phyloP scores from a whole-genome alignment of 30 jellyfish, hydroid and myxozoan species.

The Mastigias papua region DNA sequence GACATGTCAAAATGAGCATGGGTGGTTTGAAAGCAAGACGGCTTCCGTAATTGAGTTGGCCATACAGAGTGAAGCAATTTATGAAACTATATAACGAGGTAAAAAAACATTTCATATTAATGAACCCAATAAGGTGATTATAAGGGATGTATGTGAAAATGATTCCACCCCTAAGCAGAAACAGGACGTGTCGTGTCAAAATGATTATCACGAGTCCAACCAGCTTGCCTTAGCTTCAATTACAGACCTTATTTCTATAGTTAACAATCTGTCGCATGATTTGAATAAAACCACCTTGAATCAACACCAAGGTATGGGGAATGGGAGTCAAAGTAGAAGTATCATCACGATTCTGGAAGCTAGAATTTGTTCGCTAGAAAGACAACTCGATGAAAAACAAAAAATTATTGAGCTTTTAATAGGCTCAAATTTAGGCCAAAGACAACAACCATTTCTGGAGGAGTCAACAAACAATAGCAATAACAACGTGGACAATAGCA shows the following conservation, averaged over 20 bases:
- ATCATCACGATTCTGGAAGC: no score
- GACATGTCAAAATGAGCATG: constrained; percentile 12
- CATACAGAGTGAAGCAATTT: constrained; percentile 2
- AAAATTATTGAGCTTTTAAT: no score
- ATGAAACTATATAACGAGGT: constrained; percentile 1
- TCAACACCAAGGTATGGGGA: no score
- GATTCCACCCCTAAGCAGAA: constrained; percentile 5
- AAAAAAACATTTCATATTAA: not conserved
- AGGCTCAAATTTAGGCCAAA: no score
- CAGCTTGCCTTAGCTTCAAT: not conserved
- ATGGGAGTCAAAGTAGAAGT: no score
- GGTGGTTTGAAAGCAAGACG: constrained; percentile 1
- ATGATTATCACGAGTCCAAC: not conserved
- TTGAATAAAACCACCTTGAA: no score
- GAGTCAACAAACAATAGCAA: no score
- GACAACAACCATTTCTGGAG: no score
- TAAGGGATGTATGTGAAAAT: not conserved
- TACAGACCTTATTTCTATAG: constrained; percentile 1
- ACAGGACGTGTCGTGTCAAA: not conserved
- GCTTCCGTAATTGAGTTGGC: constrained; percentile 10
- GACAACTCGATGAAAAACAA: no score
- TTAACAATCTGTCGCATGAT: no score
- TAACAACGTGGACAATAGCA: no score
- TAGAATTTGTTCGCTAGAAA: no score
- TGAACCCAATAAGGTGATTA: constrained; percentile 10